Evolutionary conservation across 2,797 vertebrate species (phyloP).

Genomic region (Craterocephalus amniculus): DNA sequence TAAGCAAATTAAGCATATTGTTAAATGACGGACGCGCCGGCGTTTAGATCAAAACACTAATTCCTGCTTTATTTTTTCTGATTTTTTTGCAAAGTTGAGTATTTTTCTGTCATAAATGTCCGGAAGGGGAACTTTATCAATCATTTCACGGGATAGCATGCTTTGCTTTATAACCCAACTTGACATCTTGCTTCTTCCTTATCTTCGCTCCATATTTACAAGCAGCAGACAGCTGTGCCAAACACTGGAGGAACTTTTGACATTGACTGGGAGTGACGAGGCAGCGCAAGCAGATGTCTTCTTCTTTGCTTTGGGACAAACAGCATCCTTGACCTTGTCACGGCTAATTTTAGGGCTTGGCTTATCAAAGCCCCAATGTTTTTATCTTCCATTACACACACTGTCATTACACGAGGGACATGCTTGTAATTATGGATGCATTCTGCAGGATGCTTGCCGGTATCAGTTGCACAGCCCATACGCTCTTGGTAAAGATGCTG

Average conservation of each 20-base stretch:
- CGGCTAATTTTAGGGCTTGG: constrained; percentile 78
- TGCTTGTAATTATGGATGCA: constrained; percentile 65
- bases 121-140: constrained; percentile 25
- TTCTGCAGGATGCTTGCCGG: constrained; percentile 47
- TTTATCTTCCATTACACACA: constrained; percentile 79
- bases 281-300: constrained; percentile 77
- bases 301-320: constrained; percentile 76
- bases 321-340: constrained; percentile 79
- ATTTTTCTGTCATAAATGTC: constrained; percentile 30
- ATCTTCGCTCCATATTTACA: constrained; percentile 45
- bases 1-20: not conserved
- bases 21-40: not conserved
- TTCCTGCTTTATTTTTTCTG: no score
- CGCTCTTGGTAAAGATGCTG: constrained; percentile 18
- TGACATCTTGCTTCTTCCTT: constrained; percentile 39
- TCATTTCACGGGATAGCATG: constrained; percentile 24
- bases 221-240: constrained; percentile 71
- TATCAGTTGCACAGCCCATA: constrained; percentile 36
- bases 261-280: constrained; percentile 76
- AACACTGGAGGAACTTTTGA: constrained; percentile 69
- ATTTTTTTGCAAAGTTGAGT: constrained; percentile 5
- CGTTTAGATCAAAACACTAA: constrained; percentile 10
- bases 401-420: constrained; percentile 74
- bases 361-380: constrained; percentile 77
- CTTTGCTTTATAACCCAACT: constrained; percentile 30